Conservation (phyloP, 35 echinoderm and acorn worm genomes). For the Lytechinus variegatus region DNA sequence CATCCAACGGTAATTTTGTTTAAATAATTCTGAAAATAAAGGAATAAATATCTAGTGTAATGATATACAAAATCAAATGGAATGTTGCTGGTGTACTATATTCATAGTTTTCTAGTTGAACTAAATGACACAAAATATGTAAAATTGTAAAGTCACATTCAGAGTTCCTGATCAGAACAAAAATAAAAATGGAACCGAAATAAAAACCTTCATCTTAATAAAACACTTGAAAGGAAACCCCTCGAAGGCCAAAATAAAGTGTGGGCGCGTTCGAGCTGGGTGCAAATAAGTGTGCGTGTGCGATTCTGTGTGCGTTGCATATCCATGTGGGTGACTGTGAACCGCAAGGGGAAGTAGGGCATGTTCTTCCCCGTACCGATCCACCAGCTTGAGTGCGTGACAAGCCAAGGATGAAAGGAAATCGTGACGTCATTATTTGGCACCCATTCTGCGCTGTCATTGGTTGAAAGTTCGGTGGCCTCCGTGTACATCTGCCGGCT, state of each 20-base stretch:
- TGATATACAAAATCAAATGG: too few relatives aligned
- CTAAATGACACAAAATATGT: too few relatives aligned
- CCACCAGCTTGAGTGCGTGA: not conserved
- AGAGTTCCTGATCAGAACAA: too few relatives aligned
- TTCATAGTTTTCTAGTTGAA: too few relatives aligned
- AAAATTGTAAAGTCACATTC: too few relatives aligned
- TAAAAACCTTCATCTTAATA: too few relatives aligned
- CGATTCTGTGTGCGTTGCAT: not conserved
- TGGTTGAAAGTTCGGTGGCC: slow-evolving; percentile 34
- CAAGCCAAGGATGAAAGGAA: not conserved
- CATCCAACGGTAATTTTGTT: too few relatives aligned
- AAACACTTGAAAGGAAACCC: too few relatives aligned
- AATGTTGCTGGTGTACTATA: too few relatives aligned
- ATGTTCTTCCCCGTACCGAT: not conserved
- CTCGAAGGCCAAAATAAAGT: not conserved
- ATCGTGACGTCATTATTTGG: not conserved
- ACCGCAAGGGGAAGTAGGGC: not conserved
- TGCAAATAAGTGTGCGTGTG: not conserved
- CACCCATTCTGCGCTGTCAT: not conserved
- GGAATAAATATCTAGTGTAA: too few relatives aligned
- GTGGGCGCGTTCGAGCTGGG: not conserved
- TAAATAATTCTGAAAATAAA: too few relatives aligned
- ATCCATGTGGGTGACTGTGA: not conserved
- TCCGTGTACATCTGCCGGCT: not conserved
- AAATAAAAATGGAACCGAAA: too few relatives aligned